Conservation (phyloP, 1,140 invertebrate genomes). For the Cheumatopsyche charites region DNA sequence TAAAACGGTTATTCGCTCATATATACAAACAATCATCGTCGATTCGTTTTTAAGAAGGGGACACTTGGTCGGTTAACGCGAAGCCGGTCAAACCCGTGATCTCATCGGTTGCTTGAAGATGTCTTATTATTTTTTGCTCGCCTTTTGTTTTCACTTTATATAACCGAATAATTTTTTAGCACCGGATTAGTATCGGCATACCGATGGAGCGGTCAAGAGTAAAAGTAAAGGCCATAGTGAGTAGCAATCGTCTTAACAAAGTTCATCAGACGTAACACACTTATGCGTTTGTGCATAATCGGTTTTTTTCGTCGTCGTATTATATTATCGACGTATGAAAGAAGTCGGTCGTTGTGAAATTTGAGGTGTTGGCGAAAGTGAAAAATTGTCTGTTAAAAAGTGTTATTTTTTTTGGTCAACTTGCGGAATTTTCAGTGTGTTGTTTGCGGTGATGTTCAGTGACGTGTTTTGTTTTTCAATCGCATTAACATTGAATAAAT, state of each 20-base stretch:
- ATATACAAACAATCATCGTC: no score
- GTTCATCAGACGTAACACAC: background rate
- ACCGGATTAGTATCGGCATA: constrained; percentile 43
- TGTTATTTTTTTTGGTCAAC: no score
- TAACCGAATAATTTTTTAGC: constrained; percentile 39
- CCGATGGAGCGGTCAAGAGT: constrained; percentile 46
- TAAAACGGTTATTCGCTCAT: background rate
- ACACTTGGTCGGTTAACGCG: background rate
- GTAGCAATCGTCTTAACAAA: constrained; percentile 26
- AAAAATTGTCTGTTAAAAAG: no score
- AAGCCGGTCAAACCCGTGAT: constrained; percentile 28
- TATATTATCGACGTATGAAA: no score
- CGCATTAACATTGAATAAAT: no score
- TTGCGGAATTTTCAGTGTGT: no score
- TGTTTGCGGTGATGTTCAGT: no score
- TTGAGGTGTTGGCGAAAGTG: no score
- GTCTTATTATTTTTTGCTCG: constrained; percentile 36
- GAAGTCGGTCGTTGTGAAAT: no score
- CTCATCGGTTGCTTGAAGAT: constrained; percentile 38
- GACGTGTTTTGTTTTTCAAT: no score
- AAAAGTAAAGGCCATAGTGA: constrained; percentile 42
- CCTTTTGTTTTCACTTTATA: constrained; percentile 47
- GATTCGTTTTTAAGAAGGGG: constrained; percentile 7
- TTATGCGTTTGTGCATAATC: no score
- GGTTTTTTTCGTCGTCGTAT: no score